Base-by-base conservation (phyloP, 2,888 invertebrate genomes). In the Diarsia mendica region DNA sequence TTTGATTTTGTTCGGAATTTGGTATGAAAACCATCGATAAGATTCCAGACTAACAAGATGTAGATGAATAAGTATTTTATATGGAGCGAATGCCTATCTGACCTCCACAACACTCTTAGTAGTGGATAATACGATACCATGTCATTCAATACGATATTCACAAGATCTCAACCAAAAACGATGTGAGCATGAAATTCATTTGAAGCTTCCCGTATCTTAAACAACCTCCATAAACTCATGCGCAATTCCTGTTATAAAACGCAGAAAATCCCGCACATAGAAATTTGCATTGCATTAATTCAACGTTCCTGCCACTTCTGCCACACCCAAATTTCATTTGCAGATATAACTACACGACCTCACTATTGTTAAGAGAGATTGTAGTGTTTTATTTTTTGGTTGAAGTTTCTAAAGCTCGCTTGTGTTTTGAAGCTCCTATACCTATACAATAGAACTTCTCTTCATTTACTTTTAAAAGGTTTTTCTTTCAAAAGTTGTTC, bases 201-300 rank as follows among this genome's bases (percentile, higher is more conserved):
- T 3, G 44, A 44, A 23, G 55, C 55, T 23, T 23, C 3, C 5
- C 20, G 20, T 33, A 61, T 39, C 33, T 33, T 61, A 39, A 11
- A 61, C 61, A 39, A 15, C n/a, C 44, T 63, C 44, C 48, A 48
- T n/a, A 65, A 44, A 48, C 76, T 18, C 18, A 28, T 28, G 46
- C 44, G 63, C 49, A n/a, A 77, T 55, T 55, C n/a, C 46, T 63
- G 51, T 28, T 46, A 64, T 20, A 23, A 4, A 33, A 68, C 49
- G 46, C 51, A 33, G 53, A n/a, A 11, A 49, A 28, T 39, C 53
- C 60, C n/a, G 44, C n/a, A 33, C 49, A 69, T 58, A 33, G 28
- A 79, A 67, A 61, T 75, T 61, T 67, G 28, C n/a, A 70, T 48
- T 51, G 67, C 69, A 80, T 60, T 79, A 70, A 78, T 82, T 81